Evolutionary conservation across 1,140 invertebrate species (phyloP).

Genomic region (Anastrepha ludens): DNA sequence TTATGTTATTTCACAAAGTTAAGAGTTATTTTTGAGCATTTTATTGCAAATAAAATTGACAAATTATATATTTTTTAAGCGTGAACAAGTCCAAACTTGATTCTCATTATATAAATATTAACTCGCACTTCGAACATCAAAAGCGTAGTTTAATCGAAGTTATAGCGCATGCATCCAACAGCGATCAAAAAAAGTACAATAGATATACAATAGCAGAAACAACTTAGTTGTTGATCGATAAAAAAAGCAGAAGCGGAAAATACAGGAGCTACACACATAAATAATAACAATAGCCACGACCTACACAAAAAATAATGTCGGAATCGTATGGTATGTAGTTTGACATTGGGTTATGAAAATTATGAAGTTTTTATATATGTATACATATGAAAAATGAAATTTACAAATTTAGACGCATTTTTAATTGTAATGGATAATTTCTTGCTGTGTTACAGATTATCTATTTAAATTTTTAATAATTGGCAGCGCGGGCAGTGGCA

Average conservation of each 20-base stretch:
- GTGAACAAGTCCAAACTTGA: no score
- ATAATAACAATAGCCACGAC: background rate
- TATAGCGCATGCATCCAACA: constrained; percentile 1
- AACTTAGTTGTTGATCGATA: background rate
- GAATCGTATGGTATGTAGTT: constrained; percentile 39
- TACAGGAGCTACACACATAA: background rate
- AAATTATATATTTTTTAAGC: background rate
- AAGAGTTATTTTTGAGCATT: background rate
- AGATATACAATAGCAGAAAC: background rate
- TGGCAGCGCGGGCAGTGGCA: constrained; percentile 89
- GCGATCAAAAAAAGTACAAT: background rate
- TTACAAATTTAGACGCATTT: background rate
- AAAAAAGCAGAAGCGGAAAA: background rate
- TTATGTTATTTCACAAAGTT: background rate
- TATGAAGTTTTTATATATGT: background rate
- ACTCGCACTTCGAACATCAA: background rate
- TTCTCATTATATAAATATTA: no score
- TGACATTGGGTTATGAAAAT: background rate
- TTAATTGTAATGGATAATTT: background rate
- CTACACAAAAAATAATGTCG: constrained; percentile 23
- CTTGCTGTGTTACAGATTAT: constrained; percentile 79
- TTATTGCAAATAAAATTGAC: background rate
- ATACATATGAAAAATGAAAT: background rate
- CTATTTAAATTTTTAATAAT: constrained; percentile 91
- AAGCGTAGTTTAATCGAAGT: background rate